Conservation (phyloP, 2,113 vertebrate genomes). For the Pseudorasbora parva region DNA sequence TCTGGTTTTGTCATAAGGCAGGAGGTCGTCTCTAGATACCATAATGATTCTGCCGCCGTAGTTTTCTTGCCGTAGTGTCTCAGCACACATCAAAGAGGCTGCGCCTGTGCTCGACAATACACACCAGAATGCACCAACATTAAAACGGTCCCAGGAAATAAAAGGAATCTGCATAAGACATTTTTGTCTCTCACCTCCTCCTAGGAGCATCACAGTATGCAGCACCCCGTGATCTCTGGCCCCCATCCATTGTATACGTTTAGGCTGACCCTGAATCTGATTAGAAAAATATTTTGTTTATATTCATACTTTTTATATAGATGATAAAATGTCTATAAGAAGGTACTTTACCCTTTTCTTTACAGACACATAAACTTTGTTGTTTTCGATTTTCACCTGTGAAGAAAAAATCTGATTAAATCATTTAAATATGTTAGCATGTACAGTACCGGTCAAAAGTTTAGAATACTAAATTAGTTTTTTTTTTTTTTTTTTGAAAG, state of each 20-base stretch:
- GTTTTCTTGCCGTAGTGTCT: constrained; percentile 83
- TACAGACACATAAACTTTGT: constrained; percentile 78
- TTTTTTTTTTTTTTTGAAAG: background rate
- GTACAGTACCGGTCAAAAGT: background rate
- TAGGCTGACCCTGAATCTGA: constrained; percentile 74
- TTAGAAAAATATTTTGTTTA: background rate
- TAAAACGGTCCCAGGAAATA: background rate
- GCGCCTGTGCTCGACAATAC: constrained; percentile 70
- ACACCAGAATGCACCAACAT: constrained; percentile 20
- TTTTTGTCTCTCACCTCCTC: constrained; percentile 73
- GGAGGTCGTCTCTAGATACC: constrained; percentile 77
- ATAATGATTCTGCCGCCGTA: constrained; percentile 83
- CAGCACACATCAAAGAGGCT: constrained; percentile 82
- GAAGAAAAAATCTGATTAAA: constrained; percentile 34
- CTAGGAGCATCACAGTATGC: constrained; percentile 72
- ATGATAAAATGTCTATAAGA: background rate
- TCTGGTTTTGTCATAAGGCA: constrained; percentile 83
- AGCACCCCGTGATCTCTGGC: constrained; percentile 62
- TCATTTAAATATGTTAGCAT: background rate
- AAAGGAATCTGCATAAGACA: background rate
- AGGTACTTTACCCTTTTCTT: constrained; percentile 74
- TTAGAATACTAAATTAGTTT: background rate
- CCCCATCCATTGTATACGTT: constrained; percentile 74
- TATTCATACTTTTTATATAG: background rate
- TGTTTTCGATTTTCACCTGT: constrained; percentile 81